Base-by-base conservation (phyloP, 2,113 vertebrate genomes). In the Gymnogyps californianus region DNA sequence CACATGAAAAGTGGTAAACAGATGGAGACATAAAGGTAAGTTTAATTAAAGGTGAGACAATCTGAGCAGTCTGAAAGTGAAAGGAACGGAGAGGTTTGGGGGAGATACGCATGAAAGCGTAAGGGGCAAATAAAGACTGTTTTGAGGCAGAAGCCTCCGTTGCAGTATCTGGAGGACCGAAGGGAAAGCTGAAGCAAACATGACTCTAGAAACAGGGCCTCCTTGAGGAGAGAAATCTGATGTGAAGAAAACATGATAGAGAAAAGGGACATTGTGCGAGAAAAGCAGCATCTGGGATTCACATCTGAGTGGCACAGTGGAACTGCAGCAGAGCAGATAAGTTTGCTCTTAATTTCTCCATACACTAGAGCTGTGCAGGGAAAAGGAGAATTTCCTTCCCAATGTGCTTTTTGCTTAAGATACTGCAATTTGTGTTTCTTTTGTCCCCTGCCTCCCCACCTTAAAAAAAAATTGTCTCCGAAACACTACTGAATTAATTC, bases 311-410 rank as follows among this genome's bases (percentile, higher is more conserved):
- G 32, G 58, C 83, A 88, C 70, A 9, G 78, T 65, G 58, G 89
- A 96, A 96, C 21, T 97, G 90, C 81, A 95, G 89, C 74, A 74
- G 74, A 94, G 90, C 92, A 93, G 89, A 87, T 92, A 89, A 66
- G 55, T 92, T 96, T 51, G 67, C 66, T 96, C 91, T 91, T 94
- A 79, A 96, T 96, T 96, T 95, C 49, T 69, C 61, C 46, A 14
- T 55, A 51, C n/a, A 32, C 17, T 25, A 62, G 47, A 44, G 42
- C 54, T 65, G 78, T 36, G 46, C 29, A 5, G 4, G 42, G 75
- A 81, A 81, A 88, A 75, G 28, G 38, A 49, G 26, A 31, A 82
- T 72, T 92, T 87, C 55, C 59, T 89, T 85, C 58, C 29, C 72
- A 38, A 40, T 55, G 44, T 91, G 75, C 38, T 87, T 93, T 95